phyloP scores from a whole-genome alignment of 2,797 vertebrate genomes.

The Peromyscus nudipes region DNA sequence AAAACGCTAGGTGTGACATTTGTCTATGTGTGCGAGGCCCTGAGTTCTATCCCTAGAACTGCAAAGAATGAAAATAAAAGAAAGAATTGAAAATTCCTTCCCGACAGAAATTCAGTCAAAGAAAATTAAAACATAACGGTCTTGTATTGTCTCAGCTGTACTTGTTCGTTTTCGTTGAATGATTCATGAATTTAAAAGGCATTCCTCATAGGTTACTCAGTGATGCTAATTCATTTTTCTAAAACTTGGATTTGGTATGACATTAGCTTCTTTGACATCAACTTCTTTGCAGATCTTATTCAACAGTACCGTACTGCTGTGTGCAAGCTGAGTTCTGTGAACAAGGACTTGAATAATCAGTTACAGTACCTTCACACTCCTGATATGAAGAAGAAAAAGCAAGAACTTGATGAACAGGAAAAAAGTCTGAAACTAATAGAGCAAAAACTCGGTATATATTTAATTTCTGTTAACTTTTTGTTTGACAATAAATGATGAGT shows the following conservation, averaged over 20 bases:
- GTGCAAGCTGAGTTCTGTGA: constrained; percentile 84
- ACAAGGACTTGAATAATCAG: constrained; percentile 84
- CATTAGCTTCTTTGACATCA: background rate
- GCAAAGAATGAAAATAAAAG: background rate
- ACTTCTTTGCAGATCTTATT: constrained; percentile 89
- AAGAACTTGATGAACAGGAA: constrained; percentile 88
- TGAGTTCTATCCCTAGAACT: background rate
- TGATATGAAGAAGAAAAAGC: constrained; percentile 86
- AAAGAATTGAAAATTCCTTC: background rate
- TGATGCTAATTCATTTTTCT: background rate
- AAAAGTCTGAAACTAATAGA: constrained; percentile 89
- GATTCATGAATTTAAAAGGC: constrained; percentile 22
- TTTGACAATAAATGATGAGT: constrained; percentile 24
- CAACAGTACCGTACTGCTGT: constrained; percentile 87
- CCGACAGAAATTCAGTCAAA: constrained; percentile 1
- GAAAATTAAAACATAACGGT: constrained; percentile 30
- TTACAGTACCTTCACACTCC: constrained; percentile 86
- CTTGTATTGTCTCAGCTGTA: constrained; percentile 1
- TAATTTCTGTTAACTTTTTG: constrained; percentile 36
- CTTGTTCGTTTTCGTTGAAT: background rate
- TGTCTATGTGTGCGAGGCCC: background rate
- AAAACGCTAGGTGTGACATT: background rate
- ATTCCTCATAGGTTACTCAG: background rate
- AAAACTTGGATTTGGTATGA: background rate
- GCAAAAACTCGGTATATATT: constrained; percentile 90